Conservation (phyloP, 1,140 invertebrate species). For the Tetranychus cinnabarinus region DNA sequence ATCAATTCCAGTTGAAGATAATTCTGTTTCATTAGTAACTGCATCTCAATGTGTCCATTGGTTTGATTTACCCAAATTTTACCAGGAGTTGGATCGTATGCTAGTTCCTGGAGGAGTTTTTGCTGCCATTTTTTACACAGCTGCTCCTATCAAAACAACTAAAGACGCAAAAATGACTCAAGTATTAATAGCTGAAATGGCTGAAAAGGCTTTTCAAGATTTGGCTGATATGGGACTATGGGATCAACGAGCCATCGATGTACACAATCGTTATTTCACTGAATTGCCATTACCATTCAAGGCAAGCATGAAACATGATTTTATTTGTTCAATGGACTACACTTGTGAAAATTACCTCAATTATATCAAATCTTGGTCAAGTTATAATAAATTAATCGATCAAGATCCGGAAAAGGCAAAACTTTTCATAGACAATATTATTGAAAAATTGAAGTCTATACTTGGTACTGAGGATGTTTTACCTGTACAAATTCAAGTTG, state of each 20-base stretch:
- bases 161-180: background rate
- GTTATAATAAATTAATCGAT: background rate
- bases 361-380: background rate
- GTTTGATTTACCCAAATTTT: conserved; percentile 18
- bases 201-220: background rate
- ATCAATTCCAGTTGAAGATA: conserved; percentile 15
- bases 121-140: conserved; percentile 15
- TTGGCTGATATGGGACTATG: background rate
- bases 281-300: background rate
- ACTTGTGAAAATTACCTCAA: background rate
- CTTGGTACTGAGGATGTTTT: background rate
- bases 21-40: conserved; percentile 18
- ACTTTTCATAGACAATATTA: background rate
- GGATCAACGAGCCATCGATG: background rate
- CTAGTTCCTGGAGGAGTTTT: conserved; percentile 17
- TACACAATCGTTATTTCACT: background rate
- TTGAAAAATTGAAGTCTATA: background rate
- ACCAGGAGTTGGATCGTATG: conserved; percentile 16
- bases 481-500: background rate
- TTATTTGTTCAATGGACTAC: background rate
- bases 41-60: conserved; percentile 18
- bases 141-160: background rate
- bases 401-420: background rate
- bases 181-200: background rate
- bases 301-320: background rate